Base-by-base conservation (phyloP, 2,113 vertebrate genomes). In the Plecotus auritus region DNA sequence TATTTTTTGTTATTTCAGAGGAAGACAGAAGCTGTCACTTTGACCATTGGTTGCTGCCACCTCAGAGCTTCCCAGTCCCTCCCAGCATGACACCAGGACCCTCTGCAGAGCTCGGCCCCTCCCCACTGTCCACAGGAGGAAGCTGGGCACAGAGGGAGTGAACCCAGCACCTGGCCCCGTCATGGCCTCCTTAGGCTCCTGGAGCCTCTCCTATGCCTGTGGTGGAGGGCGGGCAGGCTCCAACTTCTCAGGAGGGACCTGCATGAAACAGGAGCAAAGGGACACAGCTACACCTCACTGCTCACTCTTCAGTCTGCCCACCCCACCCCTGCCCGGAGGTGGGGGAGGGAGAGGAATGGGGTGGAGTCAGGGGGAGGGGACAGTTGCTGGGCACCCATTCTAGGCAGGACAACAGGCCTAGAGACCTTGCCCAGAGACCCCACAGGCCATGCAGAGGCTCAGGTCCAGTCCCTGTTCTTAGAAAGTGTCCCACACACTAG, bases 301-400 rank as follows among this genome's bases (percentile, higher is more conserved):
- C 35, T 20, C 78, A 49, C 40, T 49, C 37, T 45, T 59, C 69
- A 28, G 64, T 64, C 64, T 9, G 6, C 32, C 47, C 13, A 1
- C 49, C 49, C n/a, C 5, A 2, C 64, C 18, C 1, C 1, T 30
- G 16, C 42, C 35, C 47, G 0, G 0, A 1, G n/a, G 76, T 30
- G 11, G 47, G 45, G 4, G 30, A 37, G 54, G 8, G 49, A 4
- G 37, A 22, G 5, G 61, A 51, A 9, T 45, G 40, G 16, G 18
- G 51, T 47, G 69, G 30, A 23, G 0, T 5, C 18, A 37, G 47
- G 2, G 30, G 22, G 66, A 45, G 51, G 64, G 20, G 35, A 16
- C 9, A 23, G 64, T 32, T 81, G 10, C 32, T 14, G 64, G 18
- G 17, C 26, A 80, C 32, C 23, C 18, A 10, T 16, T 69, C 7